Evolutionary conservation across 1,140 invertebrate species (phyloP), one percentile per base, ranked within the genome.

Genomic region (Helicoverpa armigera): DNA sequence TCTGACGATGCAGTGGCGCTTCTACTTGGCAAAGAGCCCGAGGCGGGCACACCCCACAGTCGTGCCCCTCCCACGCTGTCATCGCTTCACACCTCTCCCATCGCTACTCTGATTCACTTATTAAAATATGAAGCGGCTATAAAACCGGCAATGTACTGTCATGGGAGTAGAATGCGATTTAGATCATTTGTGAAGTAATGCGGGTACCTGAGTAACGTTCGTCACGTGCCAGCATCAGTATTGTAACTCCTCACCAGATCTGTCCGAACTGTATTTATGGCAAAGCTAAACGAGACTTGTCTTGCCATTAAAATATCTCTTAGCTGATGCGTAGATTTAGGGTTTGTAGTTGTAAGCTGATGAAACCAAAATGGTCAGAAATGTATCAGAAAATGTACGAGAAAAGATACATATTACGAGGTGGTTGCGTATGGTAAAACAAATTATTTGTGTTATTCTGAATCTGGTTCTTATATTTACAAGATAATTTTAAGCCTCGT

Each of bases 11-110:
- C 89, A 92, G 89, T 90, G 89, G 92, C 92, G 92, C 92, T 93
- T 87, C 81, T 89, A 82, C 81, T 91, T 94, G 92, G 92, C 92
- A 92, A 82, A 79, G 73, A 88, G 92, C 91, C 92, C 89, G 88
- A 76, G 85, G 86, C 86, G 81, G 83, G 85, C 83, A 76, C 84
- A 85, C 87, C 87, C 85, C 67, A 72, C 76, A 63, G 79, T 54
- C 82, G 81, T 83, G 83, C 84, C 86, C 86, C 84, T 82, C 87
- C 87, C 85, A 88, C 88, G 85, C 77, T 81, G 75, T 83, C 86
- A 82, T 86, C 84, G 84, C 83, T 84, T 85, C 79, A 86, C 85
- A 83, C 86, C 86, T 90, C 85, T 84, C 85, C 82, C 83, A 87
- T 89, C 86, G 86, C 88, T 83, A 74, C 87, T 89, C 87, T 88